Percentiles rank a stretch among this genome's conserved stretches.
Evolutionary conservation across 2,888 invertebrate genomes (phyloP).

Genomic region (Protonemura montana): DNA sequence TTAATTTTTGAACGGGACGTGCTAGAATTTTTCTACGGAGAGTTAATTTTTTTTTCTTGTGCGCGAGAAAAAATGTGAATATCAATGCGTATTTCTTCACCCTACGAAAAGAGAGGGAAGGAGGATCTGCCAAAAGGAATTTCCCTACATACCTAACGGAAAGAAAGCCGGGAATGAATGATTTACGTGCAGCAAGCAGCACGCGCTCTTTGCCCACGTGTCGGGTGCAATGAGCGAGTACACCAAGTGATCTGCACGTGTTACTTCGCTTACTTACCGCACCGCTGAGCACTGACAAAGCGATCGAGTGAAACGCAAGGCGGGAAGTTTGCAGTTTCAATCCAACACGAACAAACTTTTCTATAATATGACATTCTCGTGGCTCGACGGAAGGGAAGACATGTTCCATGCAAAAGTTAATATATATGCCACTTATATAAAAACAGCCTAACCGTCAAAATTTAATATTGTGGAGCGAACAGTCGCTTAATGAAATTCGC

Average conservation of each 20-base stretch:
- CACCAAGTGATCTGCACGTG: background rate
- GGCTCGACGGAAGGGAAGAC: too few species aligned
- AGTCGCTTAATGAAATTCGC: background rate
- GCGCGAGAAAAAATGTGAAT: background rate
- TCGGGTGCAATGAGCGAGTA: background rate
- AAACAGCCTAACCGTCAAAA: background rate
- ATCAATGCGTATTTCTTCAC: background rate
- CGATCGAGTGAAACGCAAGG: background rate
- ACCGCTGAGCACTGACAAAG: background rate
- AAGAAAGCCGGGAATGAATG: background rate
- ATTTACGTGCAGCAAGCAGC: background rate
- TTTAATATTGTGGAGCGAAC: background rate
- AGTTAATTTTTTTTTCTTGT: background rate
- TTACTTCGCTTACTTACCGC: background rate
- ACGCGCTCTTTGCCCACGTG: background rate
- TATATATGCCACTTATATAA: background rate
- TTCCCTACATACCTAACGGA: background rate
- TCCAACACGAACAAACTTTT: background rate
- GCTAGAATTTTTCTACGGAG: background rate
- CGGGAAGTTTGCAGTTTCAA: background rate
- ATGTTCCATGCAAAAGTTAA: background rate
- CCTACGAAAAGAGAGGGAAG: background rate
- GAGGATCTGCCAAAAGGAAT: background rate
- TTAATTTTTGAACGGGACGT: background rate
- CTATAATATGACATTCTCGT: too few species aligned